Evolutionary conservation across 1,140 invertebrate species (phyloP).

Genomic region (Oryzaephilus surinamensis): DNA sequence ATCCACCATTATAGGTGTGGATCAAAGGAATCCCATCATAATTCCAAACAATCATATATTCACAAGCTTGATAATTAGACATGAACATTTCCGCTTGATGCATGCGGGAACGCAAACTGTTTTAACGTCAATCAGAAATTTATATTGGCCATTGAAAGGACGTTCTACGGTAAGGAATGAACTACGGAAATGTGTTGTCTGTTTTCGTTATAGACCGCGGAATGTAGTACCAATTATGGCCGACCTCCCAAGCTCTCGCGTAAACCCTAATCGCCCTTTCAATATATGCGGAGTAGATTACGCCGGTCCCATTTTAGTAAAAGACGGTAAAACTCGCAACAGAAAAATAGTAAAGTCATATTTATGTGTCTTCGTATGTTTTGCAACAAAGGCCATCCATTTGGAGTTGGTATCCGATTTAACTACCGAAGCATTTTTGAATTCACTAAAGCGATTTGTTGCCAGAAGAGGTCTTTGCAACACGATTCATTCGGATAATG

Average conservation of each 20-base stretch:
- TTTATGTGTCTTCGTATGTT: constrained; percentile 11
- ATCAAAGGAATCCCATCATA: constrained; percentile 15
- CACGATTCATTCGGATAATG: constrained; percentile 18
- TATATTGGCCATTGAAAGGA: constrained; percentile 30
- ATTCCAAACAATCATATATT: constrained; percentile 10
- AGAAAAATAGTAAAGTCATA: constrained; percentile 11
- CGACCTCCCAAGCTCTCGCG: constrained; percentile 24
- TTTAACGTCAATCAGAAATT: constrained; percentile 1
- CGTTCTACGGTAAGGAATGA: no score
- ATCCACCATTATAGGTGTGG: not conserved
- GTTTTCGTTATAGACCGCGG: no score
- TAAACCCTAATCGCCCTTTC: constrained; percentile 18
- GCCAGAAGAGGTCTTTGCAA: constrained; percentile 17
- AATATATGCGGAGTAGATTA: constrained; percentile 15
- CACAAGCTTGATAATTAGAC: constrained; percentile 14
- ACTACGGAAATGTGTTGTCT: no score
- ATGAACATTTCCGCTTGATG: constrained; percentile 23
- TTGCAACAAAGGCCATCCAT: constrained; percentile 10
- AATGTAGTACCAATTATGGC: constrained; percentile 28
- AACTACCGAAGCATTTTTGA: constrained; percentile 10
- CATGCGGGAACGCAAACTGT: constrained; percentile 24
- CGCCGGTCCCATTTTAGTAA: constrained; percentile 13
- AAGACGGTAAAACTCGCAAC: constrained; percentile 3
- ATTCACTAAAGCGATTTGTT: constrained; percentile 19
- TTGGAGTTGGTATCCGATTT: constrained; percentile 12